These are phyloP conservation scores for Burhinus oedicnemus DNA, from an alignment of 2,113 vertebrate genomes.

Conservation along the genomic window DNA sequence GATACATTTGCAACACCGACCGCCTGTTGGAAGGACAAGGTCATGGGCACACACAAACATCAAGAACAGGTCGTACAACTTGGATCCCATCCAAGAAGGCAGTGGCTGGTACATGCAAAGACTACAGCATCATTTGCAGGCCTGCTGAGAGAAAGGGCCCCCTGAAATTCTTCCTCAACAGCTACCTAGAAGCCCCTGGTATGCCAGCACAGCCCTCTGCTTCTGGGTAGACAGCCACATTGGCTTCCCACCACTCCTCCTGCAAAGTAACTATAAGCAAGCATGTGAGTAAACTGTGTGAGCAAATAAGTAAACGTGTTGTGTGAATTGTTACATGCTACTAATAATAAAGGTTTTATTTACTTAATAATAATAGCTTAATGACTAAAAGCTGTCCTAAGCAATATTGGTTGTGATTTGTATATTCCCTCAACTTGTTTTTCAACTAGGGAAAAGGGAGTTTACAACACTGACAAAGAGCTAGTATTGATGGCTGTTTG, in stretches of 20 bases:
- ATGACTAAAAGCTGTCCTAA: background rate
- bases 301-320: background rate
- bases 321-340: background rate
- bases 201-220: background rate
- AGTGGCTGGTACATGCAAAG: background rate
- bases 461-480: background rate
- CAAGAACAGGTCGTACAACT: background rate
- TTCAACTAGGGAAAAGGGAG: background rate
- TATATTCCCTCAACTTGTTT: background rate
- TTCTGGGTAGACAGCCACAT: background rate
- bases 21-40: background rate
- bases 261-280: background rate
- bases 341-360: background rate
- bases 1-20: accelerated
- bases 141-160: background rate
- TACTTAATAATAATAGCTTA: background rate
- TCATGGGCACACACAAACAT: background rate
- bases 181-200: background rate
- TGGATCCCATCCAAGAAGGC: background rate
- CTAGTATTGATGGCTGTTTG: background rate
- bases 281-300: background rate
- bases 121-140: background rate
- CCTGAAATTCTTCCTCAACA: background rate
- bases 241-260: background rate
- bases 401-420: background rate